Evolutionary conservation across 2,113 vertebrate species (phyloP).

Genomic region (Labrus mixtus): DNA sequence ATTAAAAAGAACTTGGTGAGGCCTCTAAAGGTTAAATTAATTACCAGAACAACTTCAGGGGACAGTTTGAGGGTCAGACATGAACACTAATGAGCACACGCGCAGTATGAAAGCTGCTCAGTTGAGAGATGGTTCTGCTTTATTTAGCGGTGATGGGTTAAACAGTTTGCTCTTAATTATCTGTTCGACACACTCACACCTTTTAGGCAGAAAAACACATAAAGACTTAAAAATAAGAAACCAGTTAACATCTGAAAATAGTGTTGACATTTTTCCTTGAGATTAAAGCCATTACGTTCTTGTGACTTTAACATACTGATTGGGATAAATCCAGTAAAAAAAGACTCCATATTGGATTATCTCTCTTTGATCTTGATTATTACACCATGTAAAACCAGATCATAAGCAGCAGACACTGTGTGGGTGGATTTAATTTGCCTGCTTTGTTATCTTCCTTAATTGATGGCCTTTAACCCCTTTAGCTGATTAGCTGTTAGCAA

Average conservation of each 20-base stretch:
- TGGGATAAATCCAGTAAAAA: not conserved
- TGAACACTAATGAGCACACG: conserved; percentile 2
- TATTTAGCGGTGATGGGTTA: not conserved
- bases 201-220: not conserved
- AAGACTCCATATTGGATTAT: too few relatives aligned
- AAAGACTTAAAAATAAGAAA: not conserved
- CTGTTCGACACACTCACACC: not conserved
- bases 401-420: too few relatives aligned
- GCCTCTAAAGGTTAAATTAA: conserved; percentile 28
- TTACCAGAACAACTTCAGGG: conserved; percentile 20
- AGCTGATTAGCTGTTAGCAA: not conserved
- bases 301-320: not conserved
- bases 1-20: conserved; percentile 20
- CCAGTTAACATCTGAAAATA: not conserved
- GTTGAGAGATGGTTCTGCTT: not conserved
- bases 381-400: not conserved
- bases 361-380: too few relatives aligned
- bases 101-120: conserved; percentile 4
- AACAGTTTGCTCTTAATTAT: not conserved
- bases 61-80: not conserved
- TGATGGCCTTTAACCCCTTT: not conserved
- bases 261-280: not conserved
- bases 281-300: not conserved
- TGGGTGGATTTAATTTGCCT: not conserved
- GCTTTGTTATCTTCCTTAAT: not conserved